Evolutionary conservation across 2,113 vertebrate genomes (phyloP).

Genomic region (Calyptomena viridis): DNA sequence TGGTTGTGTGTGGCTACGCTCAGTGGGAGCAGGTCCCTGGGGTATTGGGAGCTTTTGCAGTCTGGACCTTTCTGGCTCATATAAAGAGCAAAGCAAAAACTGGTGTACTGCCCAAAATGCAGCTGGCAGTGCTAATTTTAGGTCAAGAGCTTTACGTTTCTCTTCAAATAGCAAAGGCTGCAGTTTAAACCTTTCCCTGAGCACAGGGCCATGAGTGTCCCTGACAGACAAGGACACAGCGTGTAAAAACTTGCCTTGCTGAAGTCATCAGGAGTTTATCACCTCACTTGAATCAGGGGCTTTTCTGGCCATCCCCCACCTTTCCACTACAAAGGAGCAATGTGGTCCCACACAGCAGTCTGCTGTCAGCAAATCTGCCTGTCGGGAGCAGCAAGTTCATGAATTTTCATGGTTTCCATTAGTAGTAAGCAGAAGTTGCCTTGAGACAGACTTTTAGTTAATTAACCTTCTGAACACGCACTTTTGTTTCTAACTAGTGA

Average conservation of each 20-base stretch:
- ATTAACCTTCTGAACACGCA: neutral
- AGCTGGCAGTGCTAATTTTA: conserved; percentile 1
- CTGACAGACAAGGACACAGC: neutral
- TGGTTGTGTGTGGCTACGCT: neutral
- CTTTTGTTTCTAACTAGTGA: conserved; percentile 7
- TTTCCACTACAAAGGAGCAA: neutral
- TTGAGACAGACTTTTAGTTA: conserved; percentile 39
- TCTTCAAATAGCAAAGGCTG: neutral
- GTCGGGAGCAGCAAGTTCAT: neutral
- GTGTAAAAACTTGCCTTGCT: neutral
- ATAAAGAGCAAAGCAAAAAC: neutral
- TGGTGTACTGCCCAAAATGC: neutral
- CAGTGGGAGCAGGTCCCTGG: fast-evolving
- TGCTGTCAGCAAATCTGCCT: neutral
- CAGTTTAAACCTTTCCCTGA: neutral
- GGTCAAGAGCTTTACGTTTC: neutral
- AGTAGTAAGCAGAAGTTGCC: conserved; percentile 28
- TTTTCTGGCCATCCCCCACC: neutral
- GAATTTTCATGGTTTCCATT: conserved; percentile 49
- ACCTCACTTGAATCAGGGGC: neutral
- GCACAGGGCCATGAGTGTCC: fast-evolving
- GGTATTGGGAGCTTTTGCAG: neutral
- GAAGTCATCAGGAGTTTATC: neutral
- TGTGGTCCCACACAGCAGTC: neutral
- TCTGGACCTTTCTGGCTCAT: neutral